Percentiles rank a stretch among this genome's conserved stretches.
These are phyloP conservation scores for Mythimna lalbum DNA, from an alignment of 2,888 invertebrate genomes.

Conservation along the genomic window DNA sequence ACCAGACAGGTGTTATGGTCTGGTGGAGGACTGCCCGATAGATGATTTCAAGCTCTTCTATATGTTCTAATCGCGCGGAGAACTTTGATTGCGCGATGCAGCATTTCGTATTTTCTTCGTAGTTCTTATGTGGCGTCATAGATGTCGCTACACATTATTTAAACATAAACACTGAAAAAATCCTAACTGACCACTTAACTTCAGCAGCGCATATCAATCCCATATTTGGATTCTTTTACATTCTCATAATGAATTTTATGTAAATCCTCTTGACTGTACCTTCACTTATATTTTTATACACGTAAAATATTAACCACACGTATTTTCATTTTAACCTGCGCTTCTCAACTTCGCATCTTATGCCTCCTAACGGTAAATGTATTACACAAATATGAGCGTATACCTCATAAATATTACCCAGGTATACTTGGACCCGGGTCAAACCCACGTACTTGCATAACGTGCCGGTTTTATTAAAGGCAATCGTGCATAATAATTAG, in stretches of 20 bases:
- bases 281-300: not conserved
- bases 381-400: slow-evolving; percentile 29
- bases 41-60: too few relatives aligned
- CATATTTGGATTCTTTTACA: not conserved
- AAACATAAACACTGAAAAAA: too few relatives aligned
- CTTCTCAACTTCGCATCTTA: slow-evolving; percentile 19
- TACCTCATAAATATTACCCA: slow-evolving; percentile 35
- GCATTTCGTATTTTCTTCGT: too few relatives aligned
- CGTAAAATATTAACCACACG: not conserved
- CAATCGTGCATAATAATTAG: slow-evolving; percentile 56
- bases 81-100: too few relatives aligned
- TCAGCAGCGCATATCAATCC: not conserved
- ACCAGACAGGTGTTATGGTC: too few relatives aligned
- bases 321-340: slow-evolving; percentile 4
- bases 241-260: too few relatives aligned
- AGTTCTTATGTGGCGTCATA: too few relatives aligned
- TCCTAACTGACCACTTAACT: too few relatives aligned
- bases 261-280: not conserved
- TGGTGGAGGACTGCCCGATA: too few relatives aligned
- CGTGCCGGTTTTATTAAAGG: slow-evolving; percentile 46
- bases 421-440: slow-evolving; percentile 18
- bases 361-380: slow-evolving; percentile 6
- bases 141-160: too few relatives aligned
- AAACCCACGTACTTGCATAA: slow-evolving; percentile 49
- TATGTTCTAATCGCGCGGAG: too few relatives aligned